phyloP scores from a whole-genome alignment of 2,113 vertebrate genomes.

The Bos javanicus region DNA sequence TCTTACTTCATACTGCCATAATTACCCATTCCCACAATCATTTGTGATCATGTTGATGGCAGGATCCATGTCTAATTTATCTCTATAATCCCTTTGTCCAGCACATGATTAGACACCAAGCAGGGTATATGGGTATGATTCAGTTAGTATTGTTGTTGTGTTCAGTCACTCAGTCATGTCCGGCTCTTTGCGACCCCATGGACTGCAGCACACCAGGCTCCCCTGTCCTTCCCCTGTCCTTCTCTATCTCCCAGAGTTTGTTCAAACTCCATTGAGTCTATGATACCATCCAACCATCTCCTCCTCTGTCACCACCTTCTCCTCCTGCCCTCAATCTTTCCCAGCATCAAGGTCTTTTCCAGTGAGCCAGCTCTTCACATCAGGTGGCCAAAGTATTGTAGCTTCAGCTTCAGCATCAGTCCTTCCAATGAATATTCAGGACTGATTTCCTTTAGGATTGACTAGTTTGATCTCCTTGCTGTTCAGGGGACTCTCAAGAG shows the following conservation, averaged over 20 bases:
- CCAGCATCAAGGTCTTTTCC: background rate
- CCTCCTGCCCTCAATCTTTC: background rate
- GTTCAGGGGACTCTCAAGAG: background rate
- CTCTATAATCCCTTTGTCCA: background rate
- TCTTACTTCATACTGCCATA: background rate
- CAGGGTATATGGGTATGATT: background rate
- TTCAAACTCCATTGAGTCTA: background rate
- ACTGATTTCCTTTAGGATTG: background rate
- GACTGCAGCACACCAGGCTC: background rate
- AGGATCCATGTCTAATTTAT: background rate
- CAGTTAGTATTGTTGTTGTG: background rate
- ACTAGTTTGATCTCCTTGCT: background rate
- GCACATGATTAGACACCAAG: background rate
- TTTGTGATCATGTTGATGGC: background rate
- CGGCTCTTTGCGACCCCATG: background rate
- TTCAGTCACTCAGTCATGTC: background rate
- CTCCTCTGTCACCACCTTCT: background rate
- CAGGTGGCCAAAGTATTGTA: background rate
- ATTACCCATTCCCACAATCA: background rate
- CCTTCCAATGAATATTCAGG: background rate
- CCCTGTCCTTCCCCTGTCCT: background rate
- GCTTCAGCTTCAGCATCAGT: background rate
- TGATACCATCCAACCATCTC: background rate
- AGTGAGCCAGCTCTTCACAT: background rate
- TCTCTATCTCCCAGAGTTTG: background rate